Conservation (phyloP, 1,140 invertebrate species). For the Drosophila setifemur region DNA sequence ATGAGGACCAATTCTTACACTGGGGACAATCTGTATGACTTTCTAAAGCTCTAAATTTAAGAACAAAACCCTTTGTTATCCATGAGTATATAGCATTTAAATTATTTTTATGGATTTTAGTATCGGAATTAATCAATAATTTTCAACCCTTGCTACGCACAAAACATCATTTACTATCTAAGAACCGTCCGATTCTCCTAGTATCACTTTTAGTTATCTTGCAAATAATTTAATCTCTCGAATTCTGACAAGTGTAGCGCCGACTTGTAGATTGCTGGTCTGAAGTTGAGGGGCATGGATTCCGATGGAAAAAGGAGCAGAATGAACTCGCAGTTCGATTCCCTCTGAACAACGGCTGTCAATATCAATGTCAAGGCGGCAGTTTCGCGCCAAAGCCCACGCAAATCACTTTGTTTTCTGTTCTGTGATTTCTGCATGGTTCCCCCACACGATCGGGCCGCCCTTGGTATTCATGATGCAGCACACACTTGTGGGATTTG, state of each 20-base stretch:
- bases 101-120: too few species aligned
- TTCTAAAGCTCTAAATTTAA: not conserved
- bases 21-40: not conserved
- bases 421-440: not conserved
- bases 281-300: not conserved
- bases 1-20: constrained; percentile 6
- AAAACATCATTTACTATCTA: too few species aligned
- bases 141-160: too few species aligned
- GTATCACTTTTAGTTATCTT: too few species aligned
- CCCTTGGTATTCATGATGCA: constrained; percentile 63
- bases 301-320: not conserved
- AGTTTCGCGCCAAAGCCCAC: constrained; percentile 44
- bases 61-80: too few species aligned
- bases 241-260: constrained; percentile 14
- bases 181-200: too few species aligned
- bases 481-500: constrained; percentile 76
- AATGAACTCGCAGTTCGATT: not conserved
- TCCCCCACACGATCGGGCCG: not conserved
- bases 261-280: not conserved
- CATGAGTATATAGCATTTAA: too few species aligned
- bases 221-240: too few species aligned
- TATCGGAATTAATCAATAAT: too few species aligned
- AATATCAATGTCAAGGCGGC: constrained; percentile 20
- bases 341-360: constrained; percentile 8
- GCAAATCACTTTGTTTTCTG: constrained; percentile 3